phyloP scores from a whole-genome alignment of 35 echinoderm and acorn worm genomes.

The Hemicentrotus pulcherrimus region DNA sequence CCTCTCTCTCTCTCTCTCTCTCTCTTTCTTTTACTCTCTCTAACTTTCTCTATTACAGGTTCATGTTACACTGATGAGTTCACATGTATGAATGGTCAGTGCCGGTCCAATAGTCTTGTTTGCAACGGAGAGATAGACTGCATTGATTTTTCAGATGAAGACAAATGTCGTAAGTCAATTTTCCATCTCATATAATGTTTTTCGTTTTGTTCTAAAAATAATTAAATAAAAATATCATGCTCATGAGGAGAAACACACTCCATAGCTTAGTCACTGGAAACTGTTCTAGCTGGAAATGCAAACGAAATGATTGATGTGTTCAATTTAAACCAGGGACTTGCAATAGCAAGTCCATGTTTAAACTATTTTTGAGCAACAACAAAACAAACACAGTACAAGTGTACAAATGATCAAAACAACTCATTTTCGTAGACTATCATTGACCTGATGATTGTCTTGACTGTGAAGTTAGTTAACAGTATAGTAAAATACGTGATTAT shows the following conservation, averaged over 20 bases:
- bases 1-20: not conserved
- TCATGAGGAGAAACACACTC: no score
- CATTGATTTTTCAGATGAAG: conserved; percentile 38
- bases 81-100: conserved; percentile 34
- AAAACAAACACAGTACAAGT: no score
- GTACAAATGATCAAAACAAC: not conserved
- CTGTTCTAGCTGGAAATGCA: no score
- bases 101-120: not conserved
- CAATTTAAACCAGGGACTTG: no score
- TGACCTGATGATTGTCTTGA: not conserved
- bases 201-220: no score
- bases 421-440: not conserved
- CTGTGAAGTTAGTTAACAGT: no score
- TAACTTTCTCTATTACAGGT: not conserved
- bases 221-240: no score
- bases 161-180: conserved; percentile 39
- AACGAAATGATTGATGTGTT: no score
- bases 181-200: not conserved
- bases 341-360: no score
- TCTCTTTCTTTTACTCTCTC: not conserved
- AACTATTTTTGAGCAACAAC: no score
- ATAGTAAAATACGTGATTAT: not conserved
- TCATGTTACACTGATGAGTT: not conserved
- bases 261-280: no score
- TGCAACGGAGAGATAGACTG: conserved; percentile 32